phyloP scores from a whole-genome alignment of 2,797 vertebrate species.

The Etheostoma perlongum region DNA sequence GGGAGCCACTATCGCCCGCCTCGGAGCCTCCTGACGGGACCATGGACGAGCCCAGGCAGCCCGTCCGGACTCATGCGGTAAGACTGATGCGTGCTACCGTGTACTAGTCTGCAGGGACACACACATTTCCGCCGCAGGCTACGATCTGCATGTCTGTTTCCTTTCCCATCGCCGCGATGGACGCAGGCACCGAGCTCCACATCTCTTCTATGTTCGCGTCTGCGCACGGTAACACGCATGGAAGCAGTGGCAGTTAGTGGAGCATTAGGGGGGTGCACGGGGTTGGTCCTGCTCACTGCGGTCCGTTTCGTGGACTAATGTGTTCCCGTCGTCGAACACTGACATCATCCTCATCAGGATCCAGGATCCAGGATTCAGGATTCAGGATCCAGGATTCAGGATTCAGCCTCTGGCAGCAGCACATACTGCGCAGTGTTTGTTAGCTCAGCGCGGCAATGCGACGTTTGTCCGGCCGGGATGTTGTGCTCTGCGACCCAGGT shows the following conservation, averaged over 20 bases:
- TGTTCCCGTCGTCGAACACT: constrained; percentile 54
- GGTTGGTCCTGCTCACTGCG: background rate
- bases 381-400: background rate
- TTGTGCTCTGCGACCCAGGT: constrained; percentile 9
- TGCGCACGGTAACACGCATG: background rate
- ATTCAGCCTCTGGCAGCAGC: background rate
- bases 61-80: constrained; percentile 74
- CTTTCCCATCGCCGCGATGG: constrained; percentile 33
- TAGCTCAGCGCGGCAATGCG: constrained; percentile 61
- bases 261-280: background rate
- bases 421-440: constrained; percentile 41
- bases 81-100: constrained; percentile 48
- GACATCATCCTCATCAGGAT: constrained; percentile 69
- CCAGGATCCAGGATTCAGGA: no score
- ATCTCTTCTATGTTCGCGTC: background rate
- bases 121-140: background rate
- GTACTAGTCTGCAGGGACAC: background rate
- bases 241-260: background rate
- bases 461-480: constrained; percentile 38
- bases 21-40: constrained; percentile 31
- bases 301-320: constrained; percentile 13
- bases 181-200: background rate
- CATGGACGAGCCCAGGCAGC: constrained; percentile 62
- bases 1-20: constrained; percentile 60
- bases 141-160: background rate